Conservation (phyloP, 2,888 invertebrate genomes). For the Acronicta leporina region DNA sequence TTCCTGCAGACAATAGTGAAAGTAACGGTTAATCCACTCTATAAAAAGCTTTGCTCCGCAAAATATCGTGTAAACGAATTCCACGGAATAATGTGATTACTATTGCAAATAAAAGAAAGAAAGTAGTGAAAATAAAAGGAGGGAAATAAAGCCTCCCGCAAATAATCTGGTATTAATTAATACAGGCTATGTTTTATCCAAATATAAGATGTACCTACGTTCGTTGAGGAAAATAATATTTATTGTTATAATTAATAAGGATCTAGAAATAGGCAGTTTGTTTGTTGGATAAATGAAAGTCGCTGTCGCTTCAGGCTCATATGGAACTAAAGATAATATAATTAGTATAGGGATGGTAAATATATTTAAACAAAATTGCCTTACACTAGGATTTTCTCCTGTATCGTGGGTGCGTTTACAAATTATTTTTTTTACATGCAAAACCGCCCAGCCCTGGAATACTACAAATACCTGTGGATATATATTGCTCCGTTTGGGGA, state of each 20-base stretch:
- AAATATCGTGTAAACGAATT: conserved; percentile 4
- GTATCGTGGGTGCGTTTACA: no score
- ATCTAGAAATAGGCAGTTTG: conserved; percentile 5
- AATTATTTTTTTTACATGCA: no score
- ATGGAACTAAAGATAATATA: not conserved
- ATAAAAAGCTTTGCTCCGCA: not conserved
- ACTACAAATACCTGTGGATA: no score
- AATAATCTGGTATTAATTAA: conserved; percentile 29
- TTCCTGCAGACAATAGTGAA: no score
- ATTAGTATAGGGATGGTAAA: no score
- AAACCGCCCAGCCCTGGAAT: no score
- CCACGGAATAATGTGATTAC: conserved; percentile 16
- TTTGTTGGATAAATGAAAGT: conserved; percentile 18
- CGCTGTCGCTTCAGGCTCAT: conserved; percentile 16
- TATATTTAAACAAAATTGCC: no score
- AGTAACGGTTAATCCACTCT: not conserved
- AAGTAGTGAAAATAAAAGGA: conserved; percentile 2
- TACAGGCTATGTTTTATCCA: conserved; percentile 11
- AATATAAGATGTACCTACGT: not conserved
- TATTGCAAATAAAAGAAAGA: conserved; percentile 13
- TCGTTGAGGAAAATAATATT: conserved; percentile 7
- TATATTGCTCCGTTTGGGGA: no score
- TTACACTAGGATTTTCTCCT: no score
- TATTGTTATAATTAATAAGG: conserved; percentile 15
- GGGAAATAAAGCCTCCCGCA: not conserved